Evolutionary conservation across 2,113 vertebrate species (phyloP), one percentile per base, ranked within the genome.

Genomic region (Nycticryphes semicollaris): DNA sequence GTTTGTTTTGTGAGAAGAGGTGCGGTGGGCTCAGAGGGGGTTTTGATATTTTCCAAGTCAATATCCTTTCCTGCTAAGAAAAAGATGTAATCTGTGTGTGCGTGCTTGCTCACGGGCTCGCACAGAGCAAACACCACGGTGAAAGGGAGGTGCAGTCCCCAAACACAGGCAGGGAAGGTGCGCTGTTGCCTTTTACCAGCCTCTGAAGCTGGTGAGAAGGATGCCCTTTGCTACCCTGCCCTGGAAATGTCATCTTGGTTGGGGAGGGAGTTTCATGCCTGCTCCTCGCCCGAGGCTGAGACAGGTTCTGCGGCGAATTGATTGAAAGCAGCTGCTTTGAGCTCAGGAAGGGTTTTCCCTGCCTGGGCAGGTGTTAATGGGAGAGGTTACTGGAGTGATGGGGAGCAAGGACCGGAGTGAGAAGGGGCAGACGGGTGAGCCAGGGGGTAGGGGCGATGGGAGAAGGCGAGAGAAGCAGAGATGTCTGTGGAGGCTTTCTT

Each of bases 21-120:
- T 80, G 88, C 96, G 85, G 92, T 39, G 35, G 93, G 90, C 81
- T 94, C 94, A 81, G 91, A 91, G 90, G 64, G 5, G 1, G 31
- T 97, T 97, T 98, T 96, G 94, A 93, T 97, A 90, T 97, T 95
- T 97, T 97, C 86, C 90, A 64, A 97, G 96, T 96, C 97, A 96
- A 91, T 91, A 96, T 96, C 93, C 89, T 89, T 97, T 82, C 95
- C 96, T 91, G 94, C 90, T 88, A 93, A 74, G 93, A 95, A 88
- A 89, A 96, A 95, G 95, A 94, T 95, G 76, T 48, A 62, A 70
- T 90, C 60, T 27, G 27, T 81, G 43, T 24, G n/a, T 48, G 73
- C 28, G n/a, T 6, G 24, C 30, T 48, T 11, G 11, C 77, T 73
- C 72, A 14, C 50, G 39, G 68, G 67, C 82, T 80, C 11, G 3